A percentile compares a stretch with the other conserved stretches of the same genome.
Conservation (phyloP, 2,888 invertebrate species). For the Platycnemis pennipes region DNA sequence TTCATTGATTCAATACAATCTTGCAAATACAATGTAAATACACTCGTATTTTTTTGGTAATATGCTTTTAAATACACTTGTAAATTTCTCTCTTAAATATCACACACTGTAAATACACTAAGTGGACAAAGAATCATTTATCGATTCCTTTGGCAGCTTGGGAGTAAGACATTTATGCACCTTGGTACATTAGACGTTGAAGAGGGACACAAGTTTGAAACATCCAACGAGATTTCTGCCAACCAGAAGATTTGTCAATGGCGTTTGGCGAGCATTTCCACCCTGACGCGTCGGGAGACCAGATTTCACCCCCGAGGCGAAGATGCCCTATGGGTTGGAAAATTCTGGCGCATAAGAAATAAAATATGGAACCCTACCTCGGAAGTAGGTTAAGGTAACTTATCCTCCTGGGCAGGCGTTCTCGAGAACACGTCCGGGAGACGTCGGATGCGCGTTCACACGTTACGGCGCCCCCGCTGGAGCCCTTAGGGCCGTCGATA, state of each 20-base stretch:
- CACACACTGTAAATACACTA: too few species aligned
- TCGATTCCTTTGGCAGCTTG: too few species aligned
- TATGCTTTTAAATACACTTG: too few species aligned
- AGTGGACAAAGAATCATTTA: too few species aligned
- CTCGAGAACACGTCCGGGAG: background rate
- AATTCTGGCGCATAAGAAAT: background rate
- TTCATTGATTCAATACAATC: too few species aligned
- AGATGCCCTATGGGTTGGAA: background rate
- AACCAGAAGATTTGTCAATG: background rate
- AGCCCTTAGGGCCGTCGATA: conserved; percentile 16
- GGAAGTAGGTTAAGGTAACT: conserved; percentile 22
- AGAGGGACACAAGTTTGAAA: background rate
- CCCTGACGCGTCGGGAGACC: background rate
- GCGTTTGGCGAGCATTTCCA: background rate
- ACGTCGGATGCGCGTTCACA: background rate
- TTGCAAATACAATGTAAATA: too few species aligned
- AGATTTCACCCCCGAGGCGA: background rate
- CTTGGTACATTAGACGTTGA: background rate
- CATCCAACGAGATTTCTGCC: background rate
- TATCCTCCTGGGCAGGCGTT: background rate
- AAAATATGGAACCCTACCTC: background rate
- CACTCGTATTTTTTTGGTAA: too few species aligned
- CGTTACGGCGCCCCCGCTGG: background rate
- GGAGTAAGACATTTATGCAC: background rate
- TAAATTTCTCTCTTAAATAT: too few species aligned